phyloP scores from a whole-genome alignment of 2,797 vertebrate genomes.

The Platyrinchus mystaceus region DNA sequence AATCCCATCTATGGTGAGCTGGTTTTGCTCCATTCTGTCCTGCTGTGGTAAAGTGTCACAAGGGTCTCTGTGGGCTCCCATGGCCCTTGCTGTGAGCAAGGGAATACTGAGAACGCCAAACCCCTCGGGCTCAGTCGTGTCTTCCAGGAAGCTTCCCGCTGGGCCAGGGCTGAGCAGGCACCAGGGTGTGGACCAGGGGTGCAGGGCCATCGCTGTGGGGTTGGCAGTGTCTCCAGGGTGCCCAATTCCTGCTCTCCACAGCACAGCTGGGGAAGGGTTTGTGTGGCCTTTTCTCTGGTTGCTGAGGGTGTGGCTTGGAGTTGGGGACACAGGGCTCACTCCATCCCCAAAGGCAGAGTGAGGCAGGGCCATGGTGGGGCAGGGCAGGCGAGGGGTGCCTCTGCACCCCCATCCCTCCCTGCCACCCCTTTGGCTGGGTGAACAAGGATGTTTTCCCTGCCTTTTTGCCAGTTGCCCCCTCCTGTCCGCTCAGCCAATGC shows the following conservation, averaged over 20 bases:
- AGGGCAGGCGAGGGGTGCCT: neutral
- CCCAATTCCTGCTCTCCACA: neutral
- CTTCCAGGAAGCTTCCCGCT: rapidly evolving
- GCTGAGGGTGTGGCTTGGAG: neutral
- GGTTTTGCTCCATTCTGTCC: neutral
- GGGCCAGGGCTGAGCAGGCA: neutral
- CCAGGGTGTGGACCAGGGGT: too few species aligned
- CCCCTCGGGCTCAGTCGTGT: rapidly evolving
- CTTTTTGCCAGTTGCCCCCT: conserved; percentile 23
- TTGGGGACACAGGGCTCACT: rapidly evolving
- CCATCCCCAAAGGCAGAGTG: neutral
- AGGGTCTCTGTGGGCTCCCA: neutral
- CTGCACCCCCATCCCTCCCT: neutral
- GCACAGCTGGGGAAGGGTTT: neutral
- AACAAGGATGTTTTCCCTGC: conserved; percentile 11
- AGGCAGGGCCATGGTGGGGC: rapidly evolving
- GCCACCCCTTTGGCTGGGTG: neutral
- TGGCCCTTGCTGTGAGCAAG: neutral
- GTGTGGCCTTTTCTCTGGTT: neutral
- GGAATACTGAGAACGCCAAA: neutral
- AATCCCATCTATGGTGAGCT: too few species aligned
- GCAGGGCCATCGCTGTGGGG: neutral
- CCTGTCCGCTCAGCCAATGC: conserved; percentile 43
- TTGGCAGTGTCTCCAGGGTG: neutral
- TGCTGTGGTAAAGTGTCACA: rapidly evolving